These are phyloP conservation scores for Clarias magur DNA, from an alignment of 2,113 vertebrate genomes.

Conservation along the genomic window DNA sequence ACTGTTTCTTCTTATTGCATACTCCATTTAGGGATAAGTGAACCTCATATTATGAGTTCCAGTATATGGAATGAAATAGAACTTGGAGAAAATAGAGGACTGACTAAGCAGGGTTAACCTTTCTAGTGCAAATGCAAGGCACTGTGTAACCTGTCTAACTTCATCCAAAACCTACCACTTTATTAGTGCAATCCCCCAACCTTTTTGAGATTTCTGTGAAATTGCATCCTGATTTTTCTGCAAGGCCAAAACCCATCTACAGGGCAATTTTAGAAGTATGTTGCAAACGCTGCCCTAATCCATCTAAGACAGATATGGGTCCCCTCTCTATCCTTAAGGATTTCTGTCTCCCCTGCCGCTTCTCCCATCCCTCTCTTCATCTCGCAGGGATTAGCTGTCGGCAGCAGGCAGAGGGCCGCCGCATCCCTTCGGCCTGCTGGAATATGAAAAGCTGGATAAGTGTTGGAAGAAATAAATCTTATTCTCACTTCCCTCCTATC, in stretches of 20 bases:
- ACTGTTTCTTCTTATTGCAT: not conserved
- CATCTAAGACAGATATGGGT: slow-evolving; percentile 53
- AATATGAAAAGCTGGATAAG: slow-evolving; percentile 64
- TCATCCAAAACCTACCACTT: slow-evolving; percentile 35
- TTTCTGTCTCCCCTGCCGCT: slow-evolving; percentile 60
- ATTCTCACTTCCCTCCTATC: slow-evolving; percentile 46
- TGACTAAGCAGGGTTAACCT: slow-evolving; percentile 31
- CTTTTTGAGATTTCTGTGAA: slow-evolving; percentile 37
- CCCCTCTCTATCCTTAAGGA: slow-evolving; percentile 62
- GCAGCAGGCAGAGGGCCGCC: slow-evolving; percentile 55
- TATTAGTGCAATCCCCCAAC: slow-evolving; percentile 20
- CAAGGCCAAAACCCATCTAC: slow-evolving; percentile 52
- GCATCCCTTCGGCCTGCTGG: slow-evolving; percentile 55
- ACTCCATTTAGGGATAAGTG: not conserved
- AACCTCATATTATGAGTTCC: slow-evolving; percentile 25
- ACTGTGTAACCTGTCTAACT: slow-evolving; percentile 47
- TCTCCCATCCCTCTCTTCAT: slow-evolving; percentile 60
- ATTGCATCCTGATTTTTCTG: slow-evolving; percentile 43
- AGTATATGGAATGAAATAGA: not conserved
- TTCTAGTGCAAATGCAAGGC: slow-evolving; percentile 11
- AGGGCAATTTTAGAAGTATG: slow-evolving; percentile 61
- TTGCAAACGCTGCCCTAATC: slow-evolving; percentile 59
- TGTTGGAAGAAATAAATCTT: slow-evolving; percentile 58
- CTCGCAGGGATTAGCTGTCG: slow-evolving; percentile 61
- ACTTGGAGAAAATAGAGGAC: not conserved